Percentiles rank a stretch among this genome's conserved stretches.
Evolutionary conservation across 2,888 invertebrate species (phyloP).

Genomic region (Monopis laevigella): DNA sequence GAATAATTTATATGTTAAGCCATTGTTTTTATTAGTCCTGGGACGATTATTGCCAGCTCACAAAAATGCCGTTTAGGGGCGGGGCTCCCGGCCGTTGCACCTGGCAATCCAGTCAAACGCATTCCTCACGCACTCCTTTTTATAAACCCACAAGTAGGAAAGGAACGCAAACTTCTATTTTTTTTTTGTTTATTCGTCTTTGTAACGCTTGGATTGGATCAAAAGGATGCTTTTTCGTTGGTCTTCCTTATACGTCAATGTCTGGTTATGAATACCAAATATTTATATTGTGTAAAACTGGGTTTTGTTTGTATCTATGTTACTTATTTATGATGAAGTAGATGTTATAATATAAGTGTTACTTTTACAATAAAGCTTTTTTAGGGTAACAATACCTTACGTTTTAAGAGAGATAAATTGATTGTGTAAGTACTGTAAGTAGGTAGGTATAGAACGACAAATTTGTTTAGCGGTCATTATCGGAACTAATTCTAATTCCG

Average conservation of each 20-base stretch:
- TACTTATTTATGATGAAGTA: too few species aligned
- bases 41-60: slow-evolving; percentile 23
- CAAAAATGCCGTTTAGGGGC: slow-evolving; percentile 55
- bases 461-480: too few species aligned
- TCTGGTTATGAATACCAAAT: slow-evolving; percentile 37
- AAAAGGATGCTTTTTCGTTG: slow-evolving; percentile 30
- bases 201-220: slow-evolving; percentile 31
- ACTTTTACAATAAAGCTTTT: too few species aligned
- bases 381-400: neutral
- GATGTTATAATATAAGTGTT: neutral
- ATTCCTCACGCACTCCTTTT: slow-evolving; percentile 65
- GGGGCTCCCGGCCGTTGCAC: slow-evolving; percentile 60
- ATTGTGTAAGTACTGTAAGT: too few species aligned
- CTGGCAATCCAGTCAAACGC: slow-evolving; percentile 53
- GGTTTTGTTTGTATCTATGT: too few species aligned
- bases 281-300: slow-evolving; percentile 35
- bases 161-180: slow-evolving; percentile 42
- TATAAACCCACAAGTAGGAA: slow-evolving; percentile 41
- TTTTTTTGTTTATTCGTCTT: slow-evolving; percentile 38
- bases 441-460: too few species aligned
- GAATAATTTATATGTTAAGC: too few species aligned
- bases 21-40: neutral
- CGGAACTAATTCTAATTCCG: too few species aligned
- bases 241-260: slow-evolving; percentile 11
- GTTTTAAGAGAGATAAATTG: neutral